Percentiles rank a stretch among this genome's conserved stretches.
These are phyloP conservation scores for Rhadinocentrus ornatus DNA, from an alignment of 2,797 vertebrate species.

Conservation along the genomic window DNA sequence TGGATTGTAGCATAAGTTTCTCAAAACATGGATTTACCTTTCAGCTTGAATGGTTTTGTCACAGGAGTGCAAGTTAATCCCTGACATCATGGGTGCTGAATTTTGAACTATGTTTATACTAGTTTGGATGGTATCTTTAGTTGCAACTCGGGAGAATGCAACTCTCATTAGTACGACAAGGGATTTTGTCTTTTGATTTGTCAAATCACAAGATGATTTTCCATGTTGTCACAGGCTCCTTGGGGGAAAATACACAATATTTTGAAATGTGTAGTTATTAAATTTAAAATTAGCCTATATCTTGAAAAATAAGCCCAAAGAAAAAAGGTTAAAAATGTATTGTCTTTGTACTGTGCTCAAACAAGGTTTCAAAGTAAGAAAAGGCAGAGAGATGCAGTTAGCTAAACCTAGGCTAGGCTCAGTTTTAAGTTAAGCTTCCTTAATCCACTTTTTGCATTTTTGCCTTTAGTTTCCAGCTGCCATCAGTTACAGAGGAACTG, in stretches of 20 bases:
- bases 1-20: not conserved
- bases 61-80: not conserved
- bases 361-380: not conserved
- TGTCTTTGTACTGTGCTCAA: not conserved
- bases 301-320: not conserved
- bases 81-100: not conserved
- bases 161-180: not conserved
- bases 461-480: conserved; percentile 85
- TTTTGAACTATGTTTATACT: not conserved
- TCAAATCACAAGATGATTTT: not conserved
- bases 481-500: conserved; percentile 81
- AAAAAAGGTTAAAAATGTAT: not conserved
- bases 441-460: conserved; percentile 60
- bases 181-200: not conserved
- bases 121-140: not conserved
- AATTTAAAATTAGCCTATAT: not conserved
- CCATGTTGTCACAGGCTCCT: not conserved
- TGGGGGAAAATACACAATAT: not conserved
- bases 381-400: not conserved
- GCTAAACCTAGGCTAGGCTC: conserved; percentile 10
- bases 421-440: conserved; percentile 38
- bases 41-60: not conserved
- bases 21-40: not conserved
- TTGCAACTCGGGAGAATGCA: not conserved
- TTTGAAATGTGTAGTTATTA: not conserved